Conservation (phyloP, 2,113 vertebrate species). For the Sinocyclocheilus anophthalmus region DNA sequence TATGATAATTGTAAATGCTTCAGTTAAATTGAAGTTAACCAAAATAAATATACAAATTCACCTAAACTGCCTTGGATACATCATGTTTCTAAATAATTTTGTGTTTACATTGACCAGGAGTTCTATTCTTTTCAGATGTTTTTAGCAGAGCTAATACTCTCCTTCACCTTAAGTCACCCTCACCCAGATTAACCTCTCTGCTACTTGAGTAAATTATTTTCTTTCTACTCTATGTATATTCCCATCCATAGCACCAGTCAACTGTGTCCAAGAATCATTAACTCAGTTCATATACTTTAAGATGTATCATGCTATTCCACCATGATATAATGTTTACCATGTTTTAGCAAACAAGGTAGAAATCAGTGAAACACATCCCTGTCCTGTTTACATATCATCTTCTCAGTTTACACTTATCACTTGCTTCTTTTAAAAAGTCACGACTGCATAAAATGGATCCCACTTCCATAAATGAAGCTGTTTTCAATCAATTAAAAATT, state of each 20-base stretch:
- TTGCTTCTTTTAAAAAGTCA: neutral
- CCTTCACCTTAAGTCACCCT: neutral
- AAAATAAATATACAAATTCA: neutral
- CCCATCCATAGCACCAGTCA: neutral
- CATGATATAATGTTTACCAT: neutral
- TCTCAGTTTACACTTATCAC: neutral
- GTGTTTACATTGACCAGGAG: constrained; percentile 11
- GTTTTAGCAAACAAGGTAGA: neutral
- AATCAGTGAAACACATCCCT: neutral
- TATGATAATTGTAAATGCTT: neutral
- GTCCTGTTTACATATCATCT: neutral
- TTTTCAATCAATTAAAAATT: neutral
- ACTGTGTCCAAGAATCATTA: neutral
- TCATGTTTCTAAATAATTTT: neutral
- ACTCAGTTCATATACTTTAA: neutral
- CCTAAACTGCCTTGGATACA: neutral
- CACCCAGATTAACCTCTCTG: constrained; percentile 15
- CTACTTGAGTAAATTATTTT: neutral
- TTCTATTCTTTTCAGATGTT: neutral
- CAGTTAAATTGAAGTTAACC: neutral
- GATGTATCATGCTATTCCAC: neutral
- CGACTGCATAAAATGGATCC: neutral
- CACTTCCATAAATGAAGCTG: neutral
- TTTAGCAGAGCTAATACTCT: neutral
- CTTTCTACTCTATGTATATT: neutral